Conservation (phyloP, 2,113 vertebrate species). For the Sciurus niger region DNA sequence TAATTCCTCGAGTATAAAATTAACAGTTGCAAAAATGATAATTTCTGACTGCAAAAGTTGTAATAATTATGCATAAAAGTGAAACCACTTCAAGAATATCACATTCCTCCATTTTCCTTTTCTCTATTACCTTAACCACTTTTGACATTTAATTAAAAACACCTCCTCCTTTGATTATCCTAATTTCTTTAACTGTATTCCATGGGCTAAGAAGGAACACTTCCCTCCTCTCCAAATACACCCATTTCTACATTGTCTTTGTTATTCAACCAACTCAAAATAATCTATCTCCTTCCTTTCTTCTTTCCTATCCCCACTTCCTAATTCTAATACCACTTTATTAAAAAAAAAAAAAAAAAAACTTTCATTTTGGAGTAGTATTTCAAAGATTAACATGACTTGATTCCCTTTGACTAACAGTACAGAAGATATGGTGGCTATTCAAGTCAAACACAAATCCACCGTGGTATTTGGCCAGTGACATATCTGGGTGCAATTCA, state of each 20-base stretch:
- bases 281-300: background rate
- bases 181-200: conserved; percentile 24
- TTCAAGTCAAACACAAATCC: background rate
- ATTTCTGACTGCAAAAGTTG: background rate
- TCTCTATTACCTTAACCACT: background rate
- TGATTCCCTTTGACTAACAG: background rate
- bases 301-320: background rate
- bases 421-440: background rate
- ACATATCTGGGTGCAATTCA: background rate
- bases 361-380: background rate
- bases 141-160: background rate
- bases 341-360: background rate
- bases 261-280: background rate
- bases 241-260: background rate
- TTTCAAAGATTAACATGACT: background rate
- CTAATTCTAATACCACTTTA: background rate
- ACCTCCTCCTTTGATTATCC: background rate
- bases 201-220: background rate
- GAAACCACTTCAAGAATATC: background rate
- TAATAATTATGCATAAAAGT: conserved; percentile 22
- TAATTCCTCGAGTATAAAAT: conserved; percentile 60
- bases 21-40: conserved; percentile 46
- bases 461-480: background rate
- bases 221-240: background rate
- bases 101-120: background rate